A percentile compares a stretch with the other conserved stretches of the same genome.
These are phyloP conservation scores for Gallinago solitaria DNA, from an alignment of 2,797 vertebrate species.

Conservation along the genomic window DNA sequence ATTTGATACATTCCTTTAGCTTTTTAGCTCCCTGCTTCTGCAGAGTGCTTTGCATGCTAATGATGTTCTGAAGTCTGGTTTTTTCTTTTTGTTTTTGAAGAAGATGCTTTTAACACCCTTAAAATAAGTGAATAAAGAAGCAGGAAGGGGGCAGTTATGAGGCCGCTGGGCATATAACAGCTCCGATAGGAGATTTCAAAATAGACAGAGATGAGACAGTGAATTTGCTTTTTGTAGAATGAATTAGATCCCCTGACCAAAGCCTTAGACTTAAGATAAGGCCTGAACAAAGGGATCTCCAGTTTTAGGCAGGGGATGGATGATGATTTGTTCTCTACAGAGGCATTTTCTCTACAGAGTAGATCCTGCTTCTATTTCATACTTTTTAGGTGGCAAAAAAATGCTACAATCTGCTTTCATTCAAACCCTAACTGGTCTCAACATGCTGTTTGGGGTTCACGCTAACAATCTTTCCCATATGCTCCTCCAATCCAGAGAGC, in stretches of 20 bases:
- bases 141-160: fast-evolving
- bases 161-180: neutral
- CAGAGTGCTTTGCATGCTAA: neutral
- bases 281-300: neutral
- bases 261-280: neutral
- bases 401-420: neutral
- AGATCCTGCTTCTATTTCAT: neutral
- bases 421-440: neutral
- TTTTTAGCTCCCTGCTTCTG: neutral
- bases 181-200: neutral
- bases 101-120: neutral
- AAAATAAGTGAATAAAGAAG: neutral
- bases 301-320: neutral
- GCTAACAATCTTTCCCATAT: too few species aligned
- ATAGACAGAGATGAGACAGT: neutral
- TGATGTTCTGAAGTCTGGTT: neutral
- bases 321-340: neutral
- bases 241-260: neutral
- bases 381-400: neutral
- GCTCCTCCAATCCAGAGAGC: neutral
- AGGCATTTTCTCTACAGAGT: neutral
- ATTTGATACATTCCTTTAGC: neutral
- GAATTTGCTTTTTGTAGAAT: neutral
- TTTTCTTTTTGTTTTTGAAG: neutral
- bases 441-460: neutral